These are phyloP conservation scores for Steatornis caripensis DNA, from an alignment of 2,113 vertebrate species.

Conservation along the genomic window DNA sequence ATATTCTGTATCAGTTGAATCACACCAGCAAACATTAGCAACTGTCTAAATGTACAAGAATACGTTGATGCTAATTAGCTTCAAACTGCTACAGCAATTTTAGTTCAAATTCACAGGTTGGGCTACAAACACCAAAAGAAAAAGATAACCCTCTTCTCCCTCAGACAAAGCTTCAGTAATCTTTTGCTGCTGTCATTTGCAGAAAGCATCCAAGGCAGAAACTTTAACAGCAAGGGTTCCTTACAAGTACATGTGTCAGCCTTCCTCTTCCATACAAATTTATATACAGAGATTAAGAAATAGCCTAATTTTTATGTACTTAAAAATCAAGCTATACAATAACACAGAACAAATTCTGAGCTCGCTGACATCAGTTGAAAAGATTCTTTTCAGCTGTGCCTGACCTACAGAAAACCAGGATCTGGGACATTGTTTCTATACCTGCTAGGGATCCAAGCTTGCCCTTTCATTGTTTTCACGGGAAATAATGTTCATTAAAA, in stretches of 20 bases:
- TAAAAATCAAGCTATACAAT: neutral
- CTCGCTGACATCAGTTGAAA: neutral
- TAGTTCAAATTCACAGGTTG: neutral
- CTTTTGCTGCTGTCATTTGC: neutral
- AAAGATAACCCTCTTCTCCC: neutral
- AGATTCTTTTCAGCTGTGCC: neutral
- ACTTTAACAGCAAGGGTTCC: neutral
- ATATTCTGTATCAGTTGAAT: neutral
- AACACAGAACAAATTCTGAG: neutral
- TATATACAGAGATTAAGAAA: neutral
- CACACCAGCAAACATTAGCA: neutral
- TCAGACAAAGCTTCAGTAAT: neutral
- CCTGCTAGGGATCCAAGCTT: neutral
- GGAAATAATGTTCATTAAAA: neutral
- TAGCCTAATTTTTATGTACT: neutral
- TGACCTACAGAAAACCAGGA: neutral
- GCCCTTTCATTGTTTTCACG: neutral
- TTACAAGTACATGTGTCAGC: neutral
- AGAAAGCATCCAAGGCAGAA: neutral
- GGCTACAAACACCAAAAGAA: neutral
- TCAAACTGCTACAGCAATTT: neutral
- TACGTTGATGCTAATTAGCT: neutral
- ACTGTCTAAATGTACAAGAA: neutral
- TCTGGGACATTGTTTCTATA: neutral
- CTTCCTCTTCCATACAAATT: neutral